Evolutionary conservation across 2,113 vertebrate species (phyloP), one percentile per base, ranked within the genome.

Genomic region (Rafetus swinhoei): DNA sequence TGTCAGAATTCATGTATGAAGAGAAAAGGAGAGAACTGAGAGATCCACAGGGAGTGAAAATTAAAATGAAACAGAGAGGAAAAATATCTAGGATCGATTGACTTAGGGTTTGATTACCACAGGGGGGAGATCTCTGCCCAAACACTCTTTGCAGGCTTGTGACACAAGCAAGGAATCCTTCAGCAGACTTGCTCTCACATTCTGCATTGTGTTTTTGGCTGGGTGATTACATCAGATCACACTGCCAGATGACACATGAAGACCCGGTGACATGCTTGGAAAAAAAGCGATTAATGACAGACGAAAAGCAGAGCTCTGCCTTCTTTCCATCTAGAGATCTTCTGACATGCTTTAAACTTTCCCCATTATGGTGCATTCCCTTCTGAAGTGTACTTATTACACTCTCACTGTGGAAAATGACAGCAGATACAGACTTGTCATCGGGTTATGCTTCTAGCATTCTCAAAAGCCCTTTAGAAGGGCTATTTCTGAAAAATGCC

Each of bases 81-180:
- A 24, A 62, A 54, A 62, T 2, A 6, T 86, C 22, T 76, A 87
- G 82, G 88, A 93, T 81, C 60, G 0, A 21, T 16, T 84, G 57
- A 83, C 65, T 91, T 76, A 16, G 4, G 82, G 13, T 92, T 93
- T 87, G 54, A 72, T 93, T 96, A 83, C 96, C 94, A 90, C 60
- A 1, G 92, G 93, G 62, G 89, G 90, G 95, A 96, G 92, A 89
- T 69, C 57, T 96, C 89, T 88, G 77, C 77, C 88, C 82, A 39
- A 45, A 19, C 15, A 81, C 89, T 52, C 52, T 15, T 80, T 1
- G 80, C 35, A 86, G 86, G 65, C 29, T 84, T 79, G 6, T 84
- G 45, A 72, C 52, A 84, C 22, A 1, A 3, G 11, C 24, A 60
- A 89, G 76, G 32, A 90, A 65, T 69, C 76, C 60, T 86, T 85